phyloP scores from a whole-genome alignment of 2,113 vertebrate genomes.

The Mungos mungo region DNA sequence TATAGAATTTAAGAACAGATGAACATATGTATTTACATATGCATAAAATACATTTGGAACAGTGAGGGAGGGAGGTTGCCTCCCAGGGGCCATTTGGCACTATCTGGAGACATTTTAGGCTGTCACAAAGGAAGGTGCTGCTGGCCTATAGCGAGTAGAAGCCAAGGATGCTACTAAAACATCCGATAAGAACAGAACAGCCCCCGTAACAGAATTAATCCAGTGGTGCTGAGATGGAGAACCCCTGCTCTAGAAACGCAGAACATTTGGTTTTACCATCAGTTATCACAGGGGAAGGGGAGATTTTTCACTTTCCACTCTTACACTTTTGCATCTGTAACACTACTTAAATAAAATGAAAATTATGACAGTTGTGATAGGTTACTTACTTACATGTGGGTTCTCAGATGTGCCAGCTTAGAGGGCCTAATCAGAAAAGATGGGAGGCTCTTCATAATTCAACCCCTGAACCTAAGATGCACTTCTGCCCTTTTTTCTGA shows the following conservation, averaged over 20 bases:
- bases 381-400: neutral
- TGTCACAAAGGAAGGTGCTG: neutral
- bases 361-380: neutral
- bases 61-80: neutral
- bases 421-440: neutral
- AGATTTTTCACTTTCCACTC: neutral
- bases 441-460: neutral
- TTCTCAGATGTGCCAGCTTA: neutral
- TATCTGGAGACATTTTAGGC: neutral
- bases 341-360: neutral
- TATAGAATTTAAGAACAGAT: neutral
- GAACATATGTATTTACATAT: neutral
- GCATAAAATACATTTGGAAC: neutral
- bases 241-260: neutral
- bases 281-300: neutral
- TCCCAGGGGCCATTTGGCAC: neutral
- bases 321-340: neutral
- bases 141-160: neutral
- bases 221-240: neutral
- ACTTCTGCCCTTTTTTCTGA: slow-evolving; percentile 9
- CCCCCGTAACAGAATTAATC: neutral
- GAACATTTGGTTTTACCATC: neutral
- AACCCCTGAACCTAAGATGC: neutral
- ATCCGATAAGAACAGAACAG: neutral
- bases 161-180: neutral